phyloP scores from a whole-genome alignment of 1,140 invertebrate genomes.

The Centruroides vittatus region DNA sequence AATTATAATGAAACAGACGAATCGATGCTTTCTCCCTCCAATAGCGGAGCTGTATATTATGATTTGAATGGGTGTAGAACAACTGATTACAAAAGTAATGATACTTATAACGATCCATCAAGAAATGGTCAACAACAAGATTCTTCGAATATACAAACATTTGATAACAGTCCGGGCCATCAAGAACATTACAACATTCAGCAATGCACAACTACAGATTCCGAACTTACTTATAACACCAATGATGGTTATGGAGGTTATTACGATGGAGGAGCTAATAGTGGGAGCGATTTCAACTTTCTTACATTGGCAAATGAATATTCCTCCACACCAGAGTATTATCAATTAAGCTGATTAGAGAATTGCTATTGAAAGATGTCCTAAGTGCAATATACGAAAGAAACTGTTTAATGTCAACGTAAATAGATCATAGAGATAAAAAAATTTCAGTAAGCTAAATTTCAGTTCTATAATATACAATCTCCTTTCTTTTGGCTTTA shows the following conservation, averaged over 20 bases:
- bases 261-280: slow-evolving; percentile 1
- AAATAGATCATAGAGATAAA: too few relatives aligned
- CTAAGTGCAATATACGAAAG: too few relatives aligned
- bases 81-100: slow-evolving; percentile 2
- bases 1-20: too few relatives aligned
- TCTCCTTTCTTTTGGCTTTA: too few relatives aligned
- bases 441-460: too few relatives aligned
- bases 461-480: too few relatives aligned
- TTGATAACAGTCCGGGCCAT: slow-evolving; percentile 4
- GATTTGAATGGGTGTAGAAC: slow-evolving; percentile 9
- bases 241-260: slow-evolving; percentile 9
- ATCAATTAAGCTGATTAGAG: slow-evolving; percentile 15
- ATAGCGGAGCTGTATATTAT: not conserved
- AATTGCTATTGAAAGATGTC: not conserved
- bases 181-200: slow-evolving; percentile 8
- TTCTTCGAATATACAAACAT: slow-evolving; percentile 12
- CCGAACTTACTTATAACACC: slow-evolving; percentile 4
- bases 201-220: slow-evolving; percentile 3
- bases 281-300: slow-evolving; percentile 15
- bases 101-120: slow-evolving; percentile 1
- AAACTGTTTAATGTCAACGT: too few relatives aligned
- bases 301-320: slow-evolving; percentile 13
- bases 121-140: slow-evolving; percentile 7
- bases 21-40: too few relatives aligned
- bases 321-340: slow-evolving; percentile 11